phyloP scores from a whole-genome alignment of 2,888 invertebrate species.

The Bellardia pandia region DNA sequence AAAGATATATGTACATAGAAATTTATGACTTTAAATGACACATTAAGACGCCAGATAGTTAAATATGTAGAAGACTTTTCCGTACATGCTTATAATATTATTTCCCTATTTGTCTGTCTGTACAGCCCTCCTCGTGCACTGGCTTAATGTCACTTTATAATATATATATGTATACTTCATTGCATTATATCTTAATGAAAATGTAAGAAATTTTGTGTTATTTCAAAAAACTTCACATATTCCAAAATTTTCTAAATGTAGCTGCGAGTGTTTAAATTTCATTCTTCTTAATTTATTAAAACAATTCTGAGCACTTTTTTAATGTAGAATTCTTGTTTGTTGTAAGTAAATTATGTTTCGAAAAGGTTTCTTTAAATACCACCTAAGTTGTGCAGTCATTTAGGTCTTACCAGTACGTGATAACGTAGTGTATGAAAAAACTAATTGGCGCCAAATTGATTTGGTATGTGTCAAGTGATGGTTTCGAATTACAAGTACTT shows the following conservation, averaged over 20 bases:
- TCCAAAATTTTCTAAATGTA: constrained; percentile 47
- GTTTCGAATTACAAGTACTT: constrained; percentile 65
- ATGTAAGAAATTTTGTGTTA: no score
- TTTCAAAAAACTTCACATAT: constrained; percentile 48
- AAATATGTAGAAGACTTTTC: constrained; percentile 36
- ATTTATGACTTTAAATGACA: constrained; percentile 75
- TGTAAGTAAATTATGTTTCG: constrained; percentile 47
- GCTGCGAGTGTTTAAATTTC: constrained; percentile 12
- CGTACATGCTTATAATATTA: constrained; percentile 41
- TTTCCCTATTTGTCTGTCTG: constrained; percentile 48
- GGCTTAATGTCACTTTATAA: constrained; percentile 1
- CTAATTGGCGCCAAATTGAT: constrained; percentile 65
- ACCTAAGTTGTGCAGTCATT: constrained; percentile 52
- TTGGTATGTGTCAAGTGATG: constrained; percentile 69
- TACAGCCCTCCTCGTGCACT: neutral
- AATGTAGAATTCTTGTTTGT: neutral
- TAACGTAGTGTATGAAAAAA: constrained; percentile 36
- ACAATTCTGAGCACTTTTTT: constrained; percentile 7
- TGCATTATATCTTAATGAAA: neutral
- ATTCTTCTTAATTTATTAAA: constrained; percentile 34
- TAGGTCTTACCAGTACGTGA: neutral
- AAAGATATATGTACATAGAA: constrained; percentile 54
- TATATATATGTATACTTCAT: constrained; percentile 38
- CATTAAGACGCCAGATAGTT: constrained; percentile 72
- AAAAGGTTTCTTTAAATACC: constrained; percentile 69